A percentile compares a stretch with the other conserved stretches of the same genome.
phyloP scores from a whole-genome alignment of 2,797 vertebrate genomes.

The Sebastes paucispinis region DNA sequence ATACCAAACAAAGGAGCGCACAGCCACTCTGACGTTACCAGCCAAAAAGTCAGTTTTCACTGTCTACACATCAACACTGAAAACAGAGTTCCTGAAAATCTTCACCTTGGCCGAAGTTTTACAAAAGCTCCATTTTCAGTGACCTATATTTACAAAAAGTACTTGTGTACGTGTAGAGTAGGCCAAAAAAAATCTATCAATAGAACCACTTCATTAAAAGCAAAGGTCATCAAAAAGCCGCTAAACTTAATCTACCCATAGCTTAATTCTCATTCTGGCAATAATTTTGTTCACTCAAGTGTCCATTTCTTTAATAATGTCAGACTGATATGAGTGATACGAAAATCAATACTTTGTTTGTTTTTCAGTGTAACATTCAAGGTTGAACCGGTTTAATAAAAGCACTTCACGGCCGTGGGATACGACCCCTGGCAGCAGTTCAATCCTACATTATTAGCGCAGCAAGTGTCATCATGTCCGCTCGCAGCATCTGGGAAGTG shows the following conservation, averaged over 20 bases:
- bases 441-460: neutral
- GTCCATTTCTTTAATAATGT: neutral
- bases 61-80: no score
- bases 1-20: no score
- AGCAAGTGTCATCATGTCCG: conserved; percentile 39
- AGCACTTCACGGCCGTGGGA: neutral
- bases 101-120: no score
- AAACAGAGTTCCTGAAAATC: no score
- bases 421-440: neutral
- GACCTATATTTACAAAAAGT: no score
- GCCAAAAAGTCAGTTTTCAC: no score
- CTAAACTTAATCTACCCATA: neutral
- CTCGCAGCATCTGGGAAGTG: conserved; percentile 42
- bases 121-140: no score
- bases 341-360: neutral
- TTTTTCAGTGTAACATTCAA: neutral
- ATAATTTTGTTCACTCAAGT: neutral
- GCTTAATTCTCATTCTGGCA: neutral
- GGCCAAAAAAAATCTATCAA: neutral
- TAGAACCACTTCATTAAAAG: neutral
- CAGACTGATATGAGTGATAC: neutral
- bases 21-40: no score
- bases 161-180: no score
- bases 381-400: conserved; percentile 8
- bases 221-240: conserved; percentile 1